Percentiles rank a stretch among this genome's conserved stretches.
Conservation (phyloP, 92 coral and sea anemone genomes). For the Parazoanthus swiftii region DNA sequence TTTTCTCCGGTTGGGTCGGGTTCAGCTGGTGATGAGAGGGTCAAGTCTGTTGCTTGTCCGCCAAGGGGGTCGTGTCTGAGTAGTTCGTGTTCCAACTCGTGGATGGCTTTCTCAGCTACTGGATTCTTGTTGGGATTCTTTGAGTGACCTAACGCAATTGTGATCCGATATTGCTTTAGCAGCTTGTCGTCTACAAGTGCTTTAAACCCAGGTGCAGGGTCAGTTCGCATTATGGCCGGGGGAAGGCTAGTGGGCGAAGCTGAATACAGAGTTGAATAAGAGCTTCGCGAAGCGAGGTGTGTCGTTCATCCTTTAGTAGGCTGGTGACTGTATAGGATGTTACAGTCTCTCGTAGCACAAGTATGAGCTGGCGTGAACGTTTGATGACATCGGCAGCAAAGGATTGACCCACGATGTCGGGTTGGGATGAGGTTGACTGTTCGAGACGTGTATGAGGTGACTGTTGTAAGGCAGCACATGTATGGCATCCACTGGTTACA, state of each 20-base stretch:
- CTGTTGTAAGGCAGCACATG: slow-evolving; percentile 13
- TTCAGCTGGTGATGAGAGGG: no score
- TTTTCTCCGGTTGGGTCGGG: no score
- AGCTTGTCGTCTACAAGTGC: slow-evolving; percentile 17
- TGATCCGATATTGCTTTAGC: slow-evolving; percentile 7
- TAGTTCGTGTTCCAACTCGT: slow-evolving; percentile 34
- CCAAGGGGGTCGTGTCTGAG: slow-evolving; percentile 39
- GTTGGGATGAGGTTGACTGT: slow-evolving; percentile 13
- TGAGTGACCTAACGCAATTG: slow-evolving; percentile 27
- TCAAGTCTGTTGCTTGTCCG: no score
- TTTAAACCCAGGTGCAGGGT: not conserved
- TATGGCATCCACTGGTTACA: not conserved
- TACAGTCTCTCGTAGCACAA: not conserved
- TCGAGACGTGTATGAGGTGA: not conserved
- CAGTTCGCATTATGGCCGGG: not conserved
- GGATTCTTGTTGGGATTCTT: slow-evolving; percentile 45
- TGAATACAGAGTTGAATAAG: not conserved
- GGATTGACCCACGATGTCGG: no score
- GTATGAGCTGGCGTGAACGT: not conserved
- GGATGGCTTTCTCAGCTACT: slow-evolving; percentile 38
- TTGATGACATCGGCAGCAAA: not conserved
- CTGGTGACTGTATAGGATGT: not conserved
- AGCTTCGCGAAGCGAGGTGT: not conserved
- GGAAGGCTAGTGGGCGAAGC: not conserved
- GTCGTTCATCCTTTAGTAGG: not conserved